A percentile compares a stretch with the other conserved stretches of the same genome.
These are phyloP conservation scores for Accipiter virgatus DNA, from an alignment of 2,113 vertebrate species.

Conservation along the genomic window DNA sequence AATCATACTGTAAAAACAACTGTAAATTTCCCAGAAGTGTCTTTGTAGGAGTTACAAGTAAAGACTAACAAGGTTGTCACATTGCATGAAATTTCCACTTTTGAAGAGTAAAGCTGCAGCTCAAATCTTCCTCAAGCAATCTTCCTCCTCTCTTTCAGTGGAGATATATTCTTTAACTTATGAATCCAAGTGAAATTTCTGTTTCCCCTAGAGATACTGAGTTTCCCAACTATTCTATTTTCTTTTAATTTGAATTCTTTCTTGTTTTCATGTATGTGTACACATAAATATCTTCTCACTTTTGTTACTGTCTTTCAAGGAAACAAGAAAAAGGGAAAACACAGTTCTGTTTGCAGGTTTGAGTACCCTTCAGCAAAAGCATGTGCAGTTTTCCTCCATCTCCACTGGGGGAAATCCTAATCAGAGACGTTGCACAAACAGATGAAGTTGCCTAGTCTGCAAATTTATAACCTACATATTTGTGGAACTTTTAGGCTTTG, in stretches of 20 bases:
- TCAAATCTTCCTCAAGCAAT: neutral
- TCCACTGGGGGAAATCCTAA: neutral
- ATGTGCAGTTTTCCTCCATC: neutral
- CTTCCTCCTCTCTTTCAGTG: neutral
- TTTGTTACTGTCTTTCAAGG: neutral
- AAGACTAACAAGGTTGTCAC: neutral
- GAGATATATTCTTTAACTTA: neutral
- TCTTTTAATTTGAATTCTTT: neutral
- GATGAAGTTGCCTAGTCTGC: neutral
- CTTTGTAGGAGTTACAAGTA: neutral
- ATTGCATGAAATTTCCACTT: neutral
- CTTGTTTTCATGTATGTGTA: neutral
- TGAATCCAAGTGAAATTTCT: neutral
- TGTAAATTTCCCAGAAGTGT: neutral
- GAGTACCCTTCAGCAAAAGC: neutral
- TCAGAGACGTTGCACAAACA: neutral
- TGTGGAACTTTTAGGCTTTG: neutral
- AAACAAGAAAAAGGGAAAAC: neutral
- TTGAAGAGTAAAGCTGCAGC: neutral
- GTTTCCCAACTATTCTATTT: neutral
- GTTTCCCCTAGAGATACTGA: neutral
- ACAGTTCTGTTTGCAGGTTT: neutral
- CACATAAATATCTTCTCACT: neutral
- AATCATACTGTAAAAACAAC: neutral
- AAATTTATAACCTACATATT: neutral